A percentile compares a stretch with the other conserved stretches of the same genome.
phyloP scores from a whole-genome alignment of 1,140 invertebrate genomes.

The Chironomus striatipennis region DNA sequence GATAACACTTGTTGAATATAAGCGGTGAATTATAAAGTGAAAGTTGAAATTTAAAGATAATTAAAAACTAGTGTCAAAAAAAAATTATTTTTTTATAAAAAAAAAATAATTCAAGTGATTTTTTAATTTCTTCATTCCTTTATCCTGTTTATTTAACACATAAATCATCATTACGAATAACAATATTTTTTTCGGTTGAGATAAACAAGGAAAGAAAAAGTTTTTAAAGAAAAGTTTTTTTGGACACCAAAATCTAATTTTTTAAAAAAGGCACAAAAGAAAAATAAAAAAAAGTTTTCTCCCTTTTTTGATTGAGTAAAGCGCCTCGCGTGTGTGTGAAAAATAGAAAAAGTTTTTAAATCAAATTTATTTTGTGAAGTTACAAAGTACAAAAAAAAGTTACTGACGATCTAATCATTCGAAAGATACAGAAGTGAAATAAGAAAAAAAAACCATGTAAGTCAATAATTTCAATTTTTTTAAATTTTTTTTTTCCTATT shows the following conservation, averaged over 20 bases:
- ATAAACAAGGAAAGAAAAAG: too few species aligned
- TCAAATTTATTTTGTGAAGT: background rate
- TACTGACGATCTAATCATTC: background rate
- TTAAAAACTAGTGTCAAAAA: background rate
- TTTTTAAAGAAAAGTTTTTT: too few species aligned
- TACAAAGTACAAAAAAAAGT: background rate
- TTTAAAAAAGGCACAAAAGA: background rate
- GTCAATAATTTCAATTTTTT: background rate
- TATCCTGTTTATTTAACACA: background rate
- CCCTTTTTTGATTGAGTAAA: background rate
- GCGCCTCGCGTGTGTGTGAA: background rate
- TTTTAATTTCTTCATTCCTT: background rate
- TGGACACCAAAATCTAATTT: background rate
- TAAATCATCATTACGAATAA: too few species aligned
- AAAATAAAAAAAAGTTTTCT: background rate
- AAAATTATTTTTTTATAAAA: too few species aligned
- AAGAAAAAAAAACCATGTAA: background rate
- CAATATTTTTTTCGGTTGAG: too few species aligned
- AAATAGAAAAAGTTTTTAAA: background rate
- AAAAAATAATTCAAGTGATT: background rate
- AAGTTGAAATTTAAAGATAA: background rate
- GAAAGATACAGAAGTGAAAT: background rate
- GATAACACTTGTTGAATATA: constrained; percentile 18
- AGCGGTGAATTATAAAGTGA: background rate
- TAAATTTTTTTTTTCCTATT: background rate